Evolutionary conservation across 37 sponge, comb jelly and placozoan species (phyloP), one percentile per base, ranked within the genome.

Genomic region (Agelas oroides): DNA sequence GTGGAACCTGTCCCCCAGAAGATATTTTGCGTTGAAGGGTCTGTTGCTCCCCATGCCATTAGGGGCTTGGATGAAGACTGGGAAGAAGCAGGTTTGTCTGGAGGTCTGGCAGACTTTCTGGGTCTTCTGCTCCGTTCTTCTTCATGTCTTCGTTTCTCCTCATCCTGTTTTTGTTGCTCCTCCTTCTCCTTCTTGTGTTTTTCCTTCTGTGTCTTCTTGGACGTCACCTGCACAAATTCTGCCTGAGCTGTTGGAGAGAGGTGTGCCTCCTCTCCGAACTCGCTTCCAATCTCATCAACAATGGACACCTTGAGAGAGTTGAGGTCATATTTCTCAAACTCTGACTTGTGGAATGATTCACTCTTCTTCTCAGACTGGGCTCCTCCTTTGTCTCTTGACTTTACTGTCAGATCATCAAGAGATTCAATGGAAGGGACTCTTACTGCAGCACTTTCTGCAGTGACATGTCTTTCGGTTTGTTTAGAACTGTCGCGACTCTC

Each of bases 211-310:
- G 80, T 68, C 53, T 82, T 86, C 53, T 91, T 91, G 18, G 92
- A 91, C 0, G 80, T 82, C 38, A 91, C 92, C 66, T 86, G 73
- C 36, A 82, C 81, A 37, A 91, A 91, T 18, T 77, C 92, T 25
- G 30, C 76, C 11, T 69, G 70, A 5, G 57, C 73, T 6, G 38
- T 66, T 0, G 88, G 76, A 32, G 85, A 79, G 32, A 53, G 40
- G 5, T 17, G 57, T n/a, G 35, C 77, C 21, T 82, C 84, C 33
- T 68, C 68, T 33, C 24, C 41, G 2, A 12, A 61, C 34, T 68
- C 71, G 14, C 52, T 21, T 24, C 66, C 59, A 19, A 78, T 70
- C 8, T 83, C 84, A 36, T 89, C 89, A 23, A 89, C 84, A 15
- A 89, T 76, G n/a, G 69, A 83, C 23, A 89, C 62, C 27, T 59